A percentile compares a stretch with the other conserved stretches of the same genome.
These are phyloP conservation scores for Apteryx mantelli DNA, from an alignment of 2,113 vertebrate species.

Conservation along the genomic window DNA sequence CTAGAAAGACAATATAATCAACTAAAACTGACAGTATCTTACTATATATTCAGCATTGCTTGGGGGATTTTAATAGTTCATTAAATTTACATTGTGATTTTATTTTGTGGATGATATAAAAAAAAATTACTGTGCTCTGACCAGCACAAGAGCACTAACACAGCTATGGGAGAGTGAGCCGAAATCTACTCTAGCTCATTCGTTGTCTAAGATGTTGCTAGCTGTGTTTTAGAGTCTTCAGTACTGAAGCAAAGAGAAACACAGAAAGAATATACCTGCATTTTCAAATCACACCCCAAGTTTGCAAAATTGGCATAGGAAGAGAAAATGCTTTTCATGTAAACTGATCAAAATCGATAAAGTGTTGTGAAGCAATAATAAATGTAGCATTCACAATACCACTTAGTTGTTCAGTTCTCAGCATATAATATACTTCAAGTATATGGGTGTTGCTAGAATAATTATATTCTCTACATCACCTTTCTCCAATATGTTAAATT, in stretches of 20 bases:
- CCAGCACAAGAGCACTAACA: not conserved
- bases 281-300: not conserved
- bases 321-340: not conserved
- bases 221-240: not conserved
- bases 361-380: not conserved
- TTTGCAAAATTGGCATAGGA: not conserved
- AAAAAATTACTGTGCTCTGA: not conserved
- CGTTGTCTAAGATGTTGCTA: not conserved
- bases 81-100: slow-evolving; percentile 1
- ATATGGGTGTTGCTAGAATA: not conserved
- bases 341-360: not conserved
- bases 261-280: not conserved
- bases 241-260: not conserved
- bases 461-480: not conserved
- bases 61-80: not conserved
- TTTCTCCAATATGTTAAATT: not conserved
- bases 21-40: not conserved
- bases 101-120: not conserved
- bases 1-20: not conserved
- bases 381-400: not conserved
- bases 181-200: not conserved
- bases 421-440: not conserved
- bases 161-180: not conserved
- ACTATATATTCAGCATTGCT: not conserved
- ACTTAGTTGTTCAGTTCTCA: not conserved